Evolutionary conservation across 2,113 vertebrate species (phyloP).

Genomic region (Zeus faber): DNA sequence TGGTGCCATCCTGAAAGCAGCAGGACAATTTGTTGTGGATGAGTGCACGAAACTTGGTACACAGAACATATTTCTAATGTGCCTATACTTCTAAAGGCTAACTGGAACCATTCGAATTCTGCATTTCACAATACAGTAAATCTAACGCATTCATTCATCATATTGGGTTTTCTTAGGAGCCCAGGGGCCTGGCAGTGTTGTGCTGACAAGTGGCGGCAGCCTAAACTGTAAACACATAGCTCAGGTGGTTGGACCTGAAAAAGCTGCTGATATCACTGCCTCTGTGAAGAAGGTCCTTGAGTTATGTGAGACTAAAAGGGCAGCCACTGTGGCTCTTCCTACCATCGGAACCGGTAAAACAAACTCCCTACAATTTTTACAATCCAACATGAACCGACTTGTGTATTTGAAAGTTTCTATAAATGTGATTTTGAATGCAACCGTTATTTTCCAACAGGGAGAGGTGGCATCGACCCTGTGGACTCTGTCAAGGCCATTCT

Average conservation of each 20-base stretch:
- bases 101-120: neutral
- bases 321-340: constrained; percentile 47
- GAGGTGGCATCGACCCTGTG: constrained; percentile 28
- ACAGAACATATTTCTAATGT: neutral
- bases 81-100: too few relatives aligned
- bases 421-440: neutral
- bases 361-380: neutral
- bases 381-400: neutral
- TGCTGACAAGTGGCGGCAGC: constrained; percentile 45
- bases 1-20: constrained; percentile 54
- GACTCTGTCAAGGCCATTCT: constrained; percentile 44
- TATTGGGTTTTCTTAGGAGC: constrained; percentile 29
- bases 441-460: constrained; percentile 28
- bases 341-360: constrained; percentile 57
- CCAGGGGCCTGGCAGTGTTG: constrained; percentile 40
- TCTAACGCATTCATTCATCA: neutral
- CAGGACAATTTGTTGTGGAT: constrained; percentile 42
- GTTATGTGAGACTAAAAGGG: constrained; percentile 39
- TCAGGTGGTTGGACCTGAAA: constrained; percentile 53
- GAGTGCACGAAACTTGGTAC: constrained; percentile 52
- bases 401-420: too few relatives aligned
- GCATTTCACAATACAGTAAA: neutral
- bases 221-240: constrained; percentile 56
- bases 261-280: constrained; percentile 28
- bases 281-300: constrained; percentile 45